phyloP scores from a whole-genome alignment of 2,113 vertebrate species.

The Burhinus bistriatus region DNA sequence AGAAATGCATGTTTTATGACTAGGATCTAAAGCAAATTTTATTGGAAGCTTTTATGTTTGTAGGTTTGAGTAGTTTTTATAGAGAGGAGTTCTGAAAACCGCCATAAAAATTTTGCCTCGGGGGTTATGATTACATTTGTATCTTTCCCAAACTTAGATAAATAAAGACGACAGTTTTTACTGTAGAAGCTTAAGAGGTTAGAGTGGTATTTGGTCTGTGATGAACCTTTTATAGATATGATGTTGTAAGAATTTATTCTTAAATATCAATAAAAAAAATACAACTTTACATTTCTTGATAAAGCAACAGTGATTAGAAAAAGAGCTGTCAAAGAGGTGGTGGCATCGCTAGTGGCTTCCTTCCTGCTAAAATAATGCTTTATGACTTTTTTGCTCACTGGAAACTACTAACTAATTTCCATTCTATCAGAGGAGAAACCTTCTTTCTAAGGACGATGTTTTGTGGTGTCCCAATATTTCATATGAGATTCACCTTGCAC shows the following conservation, averaged over 20 bases:
- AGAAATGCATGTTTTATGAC: conserved; percentile 67
- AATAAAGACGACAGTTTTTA: conserved; percentile 84
- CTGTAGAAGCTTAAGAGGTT: conserved; percentile 81
- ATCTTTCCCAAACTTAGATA: conserved; percentile 80
- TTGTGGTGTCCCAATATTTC: too few relatives aligned
- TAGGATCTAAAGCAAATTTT: conserved; percentile 78
- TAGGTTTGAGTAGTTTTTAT: conserved; percentile 78
- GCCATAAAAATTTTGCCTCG: conserved; percentile 80
- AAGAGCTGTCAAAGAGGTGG: not conserved
- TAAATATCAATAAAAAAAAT: conserved; percentile 74
- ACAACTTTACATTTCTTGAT: conserved; percentile 65
- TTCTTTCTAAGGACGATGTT: not conserved
- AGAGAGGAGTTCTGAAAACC: conserved; percentile 79
- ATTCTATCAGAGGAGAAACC: not conserved
- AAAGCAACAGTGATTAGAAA: conserved; percentile 55
- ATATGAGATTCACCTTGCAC: not conserved
- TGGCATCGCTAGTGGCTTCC: not conserved
- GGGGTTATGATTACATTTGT: conserved; percentile 82
- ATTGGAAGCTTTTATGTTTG: conserved; percentile 79
- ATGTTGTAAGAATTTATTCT: conserved; percentile 75
- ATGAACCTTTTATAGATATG: conserved; percentile 79
- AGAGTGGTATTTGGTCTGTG: conserved; percentile 74
- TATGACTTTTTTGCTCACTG: not conserved
- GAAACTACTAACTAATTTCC: not conserved
- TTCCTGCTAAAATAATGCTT: not conserved